Base-by-base conservation (phyloP, 2,888 invertebrate genomes). In the Brenthis ino region DNA sequence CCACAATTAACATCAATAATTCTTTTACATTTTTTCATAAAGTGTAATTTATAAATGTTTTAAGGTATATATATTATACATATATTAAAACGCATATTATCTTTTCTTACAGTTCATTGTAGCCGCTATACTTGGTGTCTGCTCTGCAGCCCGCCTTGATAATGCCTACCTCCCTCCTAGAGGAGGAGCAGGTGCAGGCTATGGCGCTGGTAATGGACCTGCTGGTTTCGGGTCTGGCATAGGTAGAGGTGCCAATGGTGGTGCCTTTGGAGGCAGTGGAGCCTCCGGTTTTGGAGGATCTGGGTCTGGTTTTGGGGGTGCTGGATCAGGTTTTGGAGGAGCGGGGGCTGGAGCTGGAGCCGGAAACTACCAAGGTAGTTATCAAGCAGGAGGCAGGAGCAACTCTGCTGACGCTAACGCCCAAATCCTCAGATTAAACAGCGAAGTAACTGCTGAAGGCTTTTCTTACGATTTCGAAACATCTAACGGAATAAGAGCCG, bases 101-200 rank as follows among this genome's bases (percentile, higher is more conserved):
- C 33, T 64, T 28, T 20, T 73, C 47, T 73, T 70, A 48, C 84
- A 93, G 93, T 84, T 93, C 76, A 79, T 93, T 67, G 86, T 91
- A 77, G 91, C 91, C 77, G 88, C 92, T 66, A 73, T 93, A 68
- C 82, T 93, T 69, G 90, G 91, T 74, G 88, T 84, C 71, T 91
- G 91, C 82, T 81, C 91, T 73, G 91, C 91, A 74, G 92, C 87
- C 80, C 91, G 92, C 65, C 84, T 92, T 57, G 92, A 92, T 77
- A 93, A 92, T 83, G 88, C 90, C 77, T 93, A 93, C 86, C 87
- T 93, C 74, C 93, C 93, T 24, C 93, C 93, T 71, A 87, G 92
- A 81, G 90, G 90, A 64, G 89, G 89, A 65, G 78, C 86, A 60
- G 88, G 91, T 1, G 87, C 91, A 72, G 90, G 91, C 2, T 87